Conservation (phyloP, 2,113 vertebrate species). For the Hyla sarda region DNA sequence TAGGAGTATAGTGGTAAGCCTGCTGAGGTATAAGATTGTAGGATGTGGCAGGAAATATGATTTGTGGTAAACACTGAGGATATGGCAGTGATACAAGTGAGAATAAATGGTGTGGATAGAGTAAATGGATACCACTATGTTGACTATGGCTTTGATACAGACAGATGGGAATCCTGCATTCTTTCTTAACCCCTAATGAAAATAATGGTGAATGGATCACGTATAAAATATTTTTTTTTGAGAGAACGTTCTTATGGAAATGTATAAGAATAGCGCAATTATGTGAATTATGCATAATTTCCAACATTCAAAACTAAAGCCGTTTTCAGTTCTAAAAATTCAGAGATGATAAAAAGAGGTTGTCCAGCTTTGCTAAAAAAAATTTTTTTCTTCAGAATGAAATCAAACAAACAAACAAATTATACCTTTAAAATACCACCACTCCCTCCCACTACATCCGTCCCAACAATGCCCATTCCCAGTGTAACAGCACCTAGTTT, state of each 20-base stretch:
- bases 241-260: neutral
- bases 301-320: too few species aligned
- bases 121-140: neutral
- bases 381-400: too few species aligned
- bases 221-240: neutral
- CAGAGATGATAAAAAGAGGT: too few species aligned
- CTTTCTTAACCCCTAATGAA: neutral
- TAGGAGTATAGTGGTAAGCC: neutral
- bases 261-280: neutral
- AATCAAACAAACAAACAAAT: too few species aligned
- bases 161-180: neutral
- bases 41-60: conserved; percentile 28
- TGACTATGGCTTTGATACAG: neutral
- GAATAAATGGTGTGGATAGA: neutral
- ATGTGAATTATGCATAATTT: neutral
- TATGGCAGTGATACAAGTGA: conserved; percentile 21
- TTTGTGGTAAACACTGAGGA: conserved; percentile 11
- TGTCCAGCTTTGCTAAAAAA: too few species aligned
- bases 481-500: too few species aligned
- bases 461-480: too few species aligned
- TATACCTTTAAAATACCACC: too few species aligned
- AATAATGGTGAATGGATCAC: neutral
- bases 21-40: neutral
- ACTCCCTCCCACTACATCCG: too few species aligned
- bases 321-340: too few species aligned